Conservation (phyloP, 2,888 invertebrate species). For the Bombylius major region DNA sequence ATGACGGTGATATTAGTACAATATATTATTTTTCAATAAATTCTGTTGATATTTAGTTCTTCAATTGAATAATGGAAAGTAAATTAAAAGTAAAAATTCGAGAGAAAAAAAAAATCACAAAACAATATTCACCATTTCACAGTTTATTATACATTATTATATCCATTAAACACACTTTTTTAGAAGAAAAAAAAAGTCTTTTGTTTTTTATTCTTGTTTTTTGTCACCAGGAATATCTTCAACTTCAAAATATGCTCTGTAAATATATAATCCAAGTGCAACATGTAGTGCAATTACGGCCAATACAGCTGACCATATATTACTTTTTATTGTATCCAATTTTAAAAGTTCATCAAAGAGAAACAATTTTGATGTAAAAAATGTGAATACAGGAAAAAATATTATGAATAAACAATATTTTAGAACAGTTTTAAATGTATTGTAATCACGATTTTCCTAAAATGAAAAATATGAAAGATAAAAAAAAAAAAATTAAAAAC, state of each 20-base stretch:
- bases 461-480: conserved; percentile 5
- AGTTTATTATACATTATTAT: too few relatives aligned
- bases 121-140: too few relatives aligned
- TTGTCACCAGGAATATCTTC: conserved; percentile 19
- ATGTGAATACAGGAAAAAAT: conserved; percentile 58
- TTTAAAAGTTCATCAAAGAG: conserved; percentile 54
- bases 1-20: too few relatives aligned
- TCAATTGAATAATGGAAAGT: too few relatives aligned
- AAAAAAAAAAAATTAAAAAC: neutral
- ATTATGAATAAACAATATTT: conserved; percentile 65
- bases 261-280: conserved; percentile 65
- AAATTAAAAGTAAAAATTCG: too few relatives aligned
- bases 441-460: conserved; percentile 45
- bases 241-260: conserved; percentile 55
- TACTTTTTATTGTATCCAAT: conserved; percentile 47
- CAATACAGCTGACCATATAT: conserved; percentile 65
- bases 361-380: conserved; percentile 55
- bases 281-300: conserved; percentile 63
- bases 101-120: too few relatives aligned
- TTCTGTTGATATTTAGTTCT: too few relatives aligned
- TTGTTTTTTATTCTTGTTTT: conserved; percentile 4
- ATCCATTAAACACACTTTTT: too few relatives aligned
- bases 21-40: too few relatives aligned
- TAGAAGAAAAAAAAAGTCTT: too few relatives aligned
- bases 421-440: conserved; percentile 62